These are phyloP conservation scores for Eristalis arbustorum DNA, from an alignment of 2,888 invertebrate genomes.

Conservation along the genomic window DNA sequence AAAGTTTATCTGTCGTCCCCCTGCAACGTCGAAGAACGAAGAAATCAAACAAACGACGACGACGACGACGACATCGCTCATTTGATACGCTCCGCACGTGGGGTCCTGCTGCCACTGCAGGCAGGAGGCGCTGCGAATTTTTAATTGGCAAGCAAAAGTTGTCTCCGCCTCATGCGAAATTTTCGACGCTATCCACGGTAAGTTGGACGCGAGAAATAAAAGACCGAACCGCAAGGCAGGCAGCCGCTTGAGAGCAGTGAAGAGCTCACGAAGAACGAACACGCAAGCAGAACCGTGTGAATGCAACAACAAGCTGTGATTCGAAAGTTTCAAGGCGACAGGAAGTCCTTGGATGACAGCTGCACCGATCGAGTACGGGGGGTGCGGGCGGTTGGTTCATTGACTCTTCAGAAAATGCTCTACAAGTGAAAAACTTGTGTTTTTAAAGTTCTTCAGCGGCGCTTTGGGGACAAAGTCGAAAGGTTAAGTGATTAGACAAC, in stretches of 20 bases:
- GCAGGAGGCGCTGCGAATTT: constrained; percentile 35
- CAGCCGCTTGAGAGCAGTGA: neutral
- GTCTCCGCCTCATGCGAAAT: neutral
- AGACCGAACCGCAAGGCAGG: neutral
- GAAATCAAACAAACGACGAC: constrained; percentile 53
- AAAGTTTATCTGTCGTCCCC: constrained; percentile 42
- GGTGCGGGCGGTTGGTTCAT: neutral
- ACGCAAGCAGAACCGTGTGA: neutral
- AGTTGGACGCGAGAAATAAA: neutral
- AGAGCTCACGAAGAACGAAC: neutral
- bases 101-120: constrained; percentile 16
- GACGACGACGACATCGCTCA: constrained; percentile 42
- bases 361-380: neutral
- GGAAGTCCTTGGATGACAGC: neutral
- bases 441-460: neutral
- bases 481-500: neutral
- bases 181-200: neutral
- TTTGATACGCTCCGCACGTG: constrained; percentile 15
- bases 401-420: neutral
- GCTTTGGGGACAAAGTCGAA: neutral
- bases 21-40: constrained; percentile 4
- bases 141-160: constrained; percentile 24
- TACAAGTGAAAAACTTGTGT: neutral
- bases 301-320: neutral
- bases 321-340: neutral